Conservation (phyloP, 2,113 vertebrate genomes). For the Gulo gulo region DNA sequence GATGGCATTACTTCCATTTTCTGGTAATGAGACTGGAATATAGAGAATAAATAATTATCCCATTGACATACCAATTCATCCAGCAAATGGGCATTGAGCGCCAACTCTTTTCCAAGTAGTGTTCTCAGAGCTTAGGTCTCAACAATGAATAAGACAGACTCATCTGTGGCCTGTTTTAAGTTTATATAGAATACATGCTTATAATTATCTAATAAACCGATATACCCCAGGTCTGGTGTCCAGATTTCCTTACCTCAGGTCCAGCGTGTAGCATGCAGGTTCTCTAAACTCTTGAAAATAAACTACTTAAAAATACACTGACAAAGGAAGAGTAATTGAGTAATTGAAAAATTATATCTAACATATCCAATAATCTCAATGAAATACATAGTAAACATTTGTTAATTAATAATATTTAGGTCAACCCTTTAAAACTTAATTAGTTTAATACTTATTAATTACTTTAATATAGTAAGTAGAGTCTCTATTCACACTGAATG, state of each 20-base stretch:
- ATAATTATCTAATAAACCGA: not conserved
- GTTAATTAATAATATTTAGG: not conserved
- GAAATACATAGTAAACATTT: not conserved
- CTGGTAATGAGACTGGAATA: not conserved
- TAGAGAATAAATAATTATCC: constrained; percentile 38
- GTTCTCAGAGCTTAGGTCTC: not conserved
- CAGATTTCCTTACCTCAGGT: not conserved
- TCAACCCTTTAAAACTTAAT: not conserved
- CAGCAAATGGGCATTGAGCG: not conserved
- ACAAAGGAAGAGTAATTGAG: not conserved
- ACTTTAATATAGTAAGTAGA: not conserved
- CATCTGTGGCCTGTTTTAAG: not conserved
- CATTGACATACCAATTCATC: not conserved
- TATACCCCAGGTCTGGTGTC: not conserved
- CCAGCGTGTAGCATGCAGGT: not conserved
- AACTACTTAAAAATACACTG: not conserved
- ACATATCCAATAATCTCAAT: not conserved
- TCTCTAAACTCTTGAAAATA: not conserved
- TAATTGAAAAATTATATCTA: not conserved
- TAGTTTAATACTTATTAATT: too few species aligned
- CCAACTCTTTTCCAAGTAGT: not conserved
- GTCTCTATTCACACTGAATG: not conserved
- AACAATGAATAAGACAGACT: not conserved
- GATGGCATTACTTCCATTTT: constrained; percentile 38
- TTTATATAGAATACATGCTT: not conserved